phyloP scores from a whole-genome alignment of 2,888 invertebrate species.

The Andricus curvator region DNA sequence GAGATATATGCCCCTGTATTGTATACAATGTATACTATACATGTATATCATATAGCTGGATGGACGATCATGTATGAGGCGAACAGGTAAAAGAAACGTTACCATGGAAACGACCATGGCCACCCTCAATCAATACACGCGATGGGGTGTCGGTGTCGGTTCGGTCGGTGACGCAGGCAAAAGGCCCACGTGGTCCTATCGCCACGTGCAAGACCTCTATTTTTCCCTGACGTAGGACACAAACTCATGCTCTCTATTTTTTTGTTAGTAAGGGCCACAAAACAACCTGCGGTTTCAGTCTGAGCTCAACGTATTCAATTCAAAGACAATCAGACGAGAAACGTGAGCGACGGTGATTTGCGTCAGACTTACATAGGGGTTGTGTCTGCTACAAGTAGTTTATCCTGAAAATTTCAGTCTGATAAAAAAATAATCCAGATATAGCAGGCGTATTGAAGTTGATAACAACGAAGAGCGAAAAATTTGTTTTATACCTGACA shows the following conservation, averaged over 20 bases:
- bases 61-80: conserved; percentile 56
- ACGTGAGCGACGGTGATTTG: neutral
- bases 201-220: conserved; percentile 75
- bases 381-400: too few species aligned
- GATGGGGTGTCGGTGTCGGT: conserved; percentile 71
- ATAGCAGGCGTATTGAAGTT: too few species aligned
- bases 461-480: too few species aligned
- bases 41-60: conserved; percentile 16
- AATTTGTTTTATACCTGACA: too few species aligned
- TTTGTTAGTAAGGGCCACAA: too few species aligned
- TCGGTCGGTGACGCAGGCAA: conserved; percentile 72
- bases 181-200: conserved; percentile 77
- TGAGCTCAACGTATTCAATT: neutral
- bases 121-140: conserved; percentile 77
- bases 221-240: conserved; percentile 51
- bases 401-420: too few species aligned
- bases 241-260: neutral
- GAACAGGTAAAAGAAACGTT: conserved; percentile 77
- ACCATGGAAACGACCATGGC: conserved; percentile 78
- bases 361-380: neutral
- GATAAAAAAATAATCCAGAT: too few species aligned
- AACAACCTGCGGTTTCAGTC: too few species aligned
- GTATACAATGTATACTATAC: neutral
- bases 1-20: neutral
- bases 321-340: neutral